Conservation (phyloP, 1,140 invertebrate genomes). For the Lordiphosa stackelbergi region DNA sequence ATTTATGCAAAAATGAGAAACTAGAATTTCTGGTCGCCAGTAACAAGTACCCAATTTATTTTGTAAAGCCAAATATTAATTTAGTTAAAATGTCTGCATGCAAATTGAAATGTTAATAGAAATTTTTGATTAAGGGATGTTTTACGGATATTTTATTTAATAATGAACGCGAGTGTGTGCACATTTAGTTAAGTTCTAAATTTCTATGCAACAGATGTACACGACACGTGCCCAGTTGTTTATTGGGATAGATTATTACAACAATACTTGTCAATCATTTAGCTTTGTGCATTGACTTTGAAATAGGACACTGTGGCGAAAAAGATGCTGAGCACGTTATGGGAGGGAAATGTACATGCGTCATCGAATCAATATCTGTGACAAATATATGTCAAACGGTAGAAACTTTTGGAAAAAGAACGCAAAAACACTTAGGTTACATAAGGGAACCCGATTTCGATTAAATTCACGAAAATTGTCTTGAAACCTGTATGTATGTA, state of each 20-base stretch:
- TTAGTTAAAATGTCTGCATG: too few relatives aligned
- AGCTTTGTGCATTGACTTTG: conserved; percentile 23
- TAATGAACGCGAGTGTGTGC: too few relatives aligned
- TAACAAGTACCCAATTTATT: too few relatives aligned
- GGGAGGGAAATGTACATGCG: conserved; percentile 1
- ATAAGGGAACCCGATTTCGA: too few relatives aligned
- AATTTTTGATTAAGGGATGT: conserved; percentile 3
- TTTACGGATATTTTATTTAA: conserved; percentile 2
- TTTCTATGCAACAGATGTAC: conserved; percentile 1
- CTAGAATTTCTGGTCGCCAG: conserved; percentile 15
- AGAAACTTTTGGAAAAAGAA: too few relatives aligned
- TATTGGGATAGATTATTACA: not conserved
- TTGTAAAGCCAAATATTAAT: too few relatives aligned
- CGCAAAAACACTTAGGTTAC: too few relatives aligned
- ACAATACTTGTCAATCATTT: not conserved
- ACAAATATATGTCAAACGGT: not conserved
- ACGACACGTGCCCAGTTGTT: not conserved
- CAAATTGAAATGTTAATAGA: conserved; percentile 33
- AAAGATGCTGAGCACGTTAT: conserved; percentile 24
- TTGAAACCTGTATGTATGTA: too few relatives aligned
- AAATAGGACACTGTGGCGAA: conserved; percentile 12
- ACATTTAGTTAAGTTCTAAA: not conserved
- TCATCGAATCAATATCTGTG: not conserved
- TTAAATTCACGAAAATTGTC: too few relatives aligned
- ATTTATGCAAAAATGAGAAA: conserved; percentile 7